Base-by-base conservation (phyloP, 1,140 invertebrate genomes). In the Tribolium madens region DNA sequence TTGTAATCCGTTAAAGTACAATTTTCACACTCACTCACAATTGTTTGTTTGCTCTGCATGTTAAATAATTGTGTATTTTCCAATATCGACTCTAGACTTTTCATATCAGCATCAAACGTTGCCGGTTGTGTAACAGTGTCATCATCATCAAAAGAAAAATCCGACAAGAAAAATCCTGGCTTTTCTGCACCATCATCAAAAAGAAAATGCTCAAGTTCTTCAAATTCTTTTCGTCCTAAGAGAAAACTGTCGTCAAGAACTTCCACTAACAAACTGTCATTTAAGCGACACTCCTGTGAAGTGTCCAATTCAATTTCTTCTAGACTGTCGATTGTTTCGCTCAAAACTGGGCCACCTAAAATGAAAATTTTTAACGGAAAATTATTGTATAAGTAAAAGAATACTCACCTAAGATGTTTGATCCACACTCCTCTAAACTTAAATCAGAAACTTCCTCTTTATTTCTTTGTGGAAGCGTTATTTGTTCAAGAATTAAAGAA, bases 121-220 rank as follows among this genome's bases (percentile, higher is more conserved):
- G 21, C 57, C 31, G 21, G 21, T 33, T 64, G 57, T 15, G 17
- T n/a, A 18, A n/a, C 21, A n/a, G 26, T 64, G 13, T 57, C 52
- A 26, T 21, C 17, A 1, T 57, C 52, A 57, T 57, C 18, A 57
- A 57, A 57, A 7, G 15, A 26, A 26, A 57, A 18, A 57, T 57
- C 18, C 18, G 52, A 57, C 5, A 57, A 57, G 31, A 12, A 64
- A 33, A 64, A 33, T n/a, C 57, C 57, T 33, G 3, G 26, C 21
- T 33, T 33, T 12, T 33, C 57, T 64, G 12, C 26, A 10, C 26
- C 31, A 33, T 64, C 26, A 64, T 64, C 12, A 13, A 64, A 64
- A 64, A 64, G 57, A 18, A 64, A 64, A 33, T 33, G 31, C 14
- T 64, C 57, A n/a, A 64, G 57, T 15, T 64, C 57, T 64, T 64